These are phyloP conservation scores for human DNA, from an alignment of 2,113 vertebrate species.

Conservation along the genomic window DNA sequence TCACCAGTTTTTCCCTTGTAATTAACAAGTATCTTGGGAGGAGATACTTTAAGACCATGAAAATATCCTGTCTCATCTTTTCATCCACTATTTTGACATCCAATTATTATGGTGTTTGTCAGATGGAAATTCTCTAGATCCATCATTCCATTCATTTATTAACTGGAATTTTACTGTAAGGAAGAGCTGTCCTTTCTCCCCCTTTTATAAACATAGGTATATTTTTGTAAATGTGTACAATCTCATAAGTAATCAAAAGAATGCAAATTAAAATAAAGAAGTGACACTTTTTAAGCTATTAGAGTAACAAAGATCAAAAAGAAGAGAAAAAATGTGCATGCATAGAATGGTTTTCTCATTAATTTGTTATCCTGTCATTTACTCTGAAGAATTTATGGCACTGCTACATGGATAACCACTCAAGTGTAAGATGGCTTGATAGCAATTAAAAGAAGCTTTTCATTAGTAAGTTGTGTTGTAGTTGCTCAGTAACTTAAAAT, in stretches of 20 bases:
- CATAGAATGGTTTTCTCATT: not conserved
- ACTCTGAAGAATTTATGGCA: not conserved
- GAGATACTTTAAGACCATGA: not conserved
- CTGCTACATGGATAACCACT: not conserved
- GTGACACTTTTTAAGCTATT: not conserved
- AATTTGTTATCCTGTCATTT: conserved; percentile 30
- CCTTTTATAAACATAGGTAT: not conserved
- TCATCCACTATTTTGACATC: not conserved
- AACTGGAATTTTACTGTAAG: not conserved
- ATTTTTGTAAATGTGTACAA: not conserved
- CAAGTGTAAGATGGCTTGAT: not conserved
- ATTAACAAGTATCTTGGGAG: not conserved
- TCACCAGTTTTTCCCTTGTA: not conserved
- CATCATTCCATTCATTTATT: not conserved
- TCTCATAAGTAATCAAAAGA: conserved; percentile 27
- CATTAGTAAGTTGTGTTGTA: not conserved
- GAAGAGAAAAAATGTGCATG: not conserved
- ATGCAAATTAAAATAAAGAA: not conserved
- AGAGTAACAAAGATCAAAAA: conserved; percentile 36
- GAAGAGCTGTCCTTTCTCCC: not conserved
- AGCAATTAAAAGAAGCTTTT: conserved; percentile 42
- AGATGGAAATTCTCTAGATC: not conserved
- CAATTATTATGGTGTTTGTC: not conserved
- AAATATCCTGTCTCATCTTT: not conserved
- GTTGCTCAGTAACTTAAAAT: not conserved